Evolutionary conservation across 2,113 vertebrate genomes (phyloP).

Genomic region (Patagioenas fasciata): DNA sequence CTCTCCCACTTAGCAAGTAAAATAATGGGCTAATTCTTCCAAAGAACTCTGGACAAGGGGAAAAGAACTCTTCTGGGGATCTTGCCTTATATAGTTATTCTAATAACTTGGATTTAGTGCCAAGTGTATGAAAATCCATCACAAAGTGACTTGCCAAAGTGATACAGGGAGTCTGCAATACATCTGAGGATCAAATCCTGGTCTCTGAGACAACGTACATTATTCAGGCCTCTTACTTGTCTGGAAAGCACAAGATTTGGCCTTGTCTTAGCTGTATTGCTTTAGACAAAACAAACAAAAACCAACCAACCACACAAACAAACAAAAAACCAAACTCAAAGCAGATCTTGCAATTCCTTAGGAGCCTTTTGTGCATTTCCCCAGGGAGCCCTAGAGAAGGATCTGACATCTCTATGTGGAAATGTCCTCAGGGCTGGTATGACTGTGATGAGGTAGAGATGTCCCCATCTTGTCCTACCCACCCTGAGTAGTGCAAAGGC

Average conservation of each 20-base stretch:
- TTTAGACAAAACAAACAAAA: not conserved
- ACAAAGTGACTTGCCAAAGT: not conserved
- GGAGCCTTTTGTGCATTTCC: not conserved
- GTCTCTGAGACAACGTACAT: not conserved
- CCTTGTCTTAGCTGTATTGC: not conserved
- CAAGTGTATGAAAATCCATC: slow-evolving; percentile 14
- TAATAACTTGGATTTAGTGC: not conserved
- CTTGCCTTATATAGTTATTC: slow-evolving; percentile 12
- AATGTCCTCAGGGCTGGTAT: not conserved
- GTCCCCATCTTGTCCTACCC: not conserved
- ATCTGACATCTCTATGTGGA: not conserved
- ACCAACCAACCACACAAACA: not conserved
- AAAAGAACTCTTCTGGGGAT: slow-evolving; percentile 37
- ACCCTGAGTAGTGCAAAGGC: not conserved
- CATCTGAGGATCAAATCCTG: not conserved
- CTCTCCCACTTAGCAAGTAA: not conserved
- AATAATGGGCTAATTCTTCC: slow-evolving; percentile 27
- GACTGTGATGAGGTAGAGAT: not conserved
- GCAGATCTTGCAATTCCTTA: not conserved
- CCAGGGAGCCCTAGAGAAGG: accelerated
- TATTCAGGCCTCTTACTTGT: not conserved
- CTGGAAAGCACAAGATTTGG: not conserved
- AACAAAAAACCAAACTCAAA: not conserved
- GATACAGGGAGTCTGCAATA: not conserved
- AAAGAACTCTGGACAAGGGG: not conserved